Percentiles rank a stretch among this genome's conserved stretches.
These are phyloP conservation scores for Parnassius glacialis DNA, from an alignment of 2,888 invertebrate genomes.

Conservation along the genomic window DNA sequence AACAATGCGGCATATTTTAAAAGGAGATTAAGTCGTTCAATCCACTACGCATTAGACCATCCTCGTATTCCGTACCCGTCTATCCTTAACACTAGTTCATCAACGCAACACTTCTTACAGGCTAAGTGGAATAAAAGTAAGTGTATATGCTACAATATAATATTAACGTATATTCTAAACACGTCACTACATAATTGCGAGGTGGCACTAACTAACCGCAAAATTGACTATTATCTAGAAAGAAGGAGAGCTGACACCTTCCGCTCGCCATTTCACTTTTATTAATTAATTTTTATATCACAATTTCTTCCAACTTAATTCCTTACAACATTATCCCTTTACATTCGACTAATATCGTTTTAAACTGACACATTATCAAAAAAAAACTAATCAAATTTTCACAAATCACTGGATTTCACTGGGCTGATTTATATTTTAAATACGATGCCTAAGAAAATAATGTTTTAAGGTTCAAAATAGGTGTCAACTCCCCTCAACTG, in stretches of 20 bases:
- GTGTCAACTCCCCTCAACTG: constrained; percentile 26
- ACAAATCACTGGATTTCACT: constrained; percentile 16
- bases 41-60: constrained; percentile 40
- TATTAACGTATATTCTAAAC: constrained; percentile 50
- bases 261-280: neutral
- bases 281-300: neutral
- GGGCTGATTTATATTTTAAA: constrained; percentile 1
- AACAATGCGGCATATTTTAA: constrained; percentile 50
- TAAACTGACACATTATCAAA: too few species aligned
- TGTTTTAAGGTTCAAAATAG: constrained; percentile 7
- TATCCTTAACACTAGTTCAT: constrained; percentile 56
- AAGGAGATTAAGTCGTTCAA: constrained; percentile 55
- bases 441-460: neutral
- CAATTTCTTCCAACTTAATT: too few species aligned
- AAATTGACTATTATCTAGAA: constrained; percentile 47
- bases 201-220: constrained; percentile 66
- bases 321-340: too few species aligned
- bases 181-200: constrained; percentile 69
- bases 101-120: constrained; percentile 66
- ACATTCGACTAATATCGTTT: too few species aligned
- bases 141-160: constrained; percentile 46
- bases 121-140: constrained; percentile 72
- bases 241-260: constrained; percentile 3
- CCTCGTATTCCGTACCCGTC: constrained; percentile 58
- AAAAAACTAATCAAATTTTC: too few species aligned